Conservation (phyloP, 2,888 invertebrate species). For the Hoplodrina blanda region DNA sequence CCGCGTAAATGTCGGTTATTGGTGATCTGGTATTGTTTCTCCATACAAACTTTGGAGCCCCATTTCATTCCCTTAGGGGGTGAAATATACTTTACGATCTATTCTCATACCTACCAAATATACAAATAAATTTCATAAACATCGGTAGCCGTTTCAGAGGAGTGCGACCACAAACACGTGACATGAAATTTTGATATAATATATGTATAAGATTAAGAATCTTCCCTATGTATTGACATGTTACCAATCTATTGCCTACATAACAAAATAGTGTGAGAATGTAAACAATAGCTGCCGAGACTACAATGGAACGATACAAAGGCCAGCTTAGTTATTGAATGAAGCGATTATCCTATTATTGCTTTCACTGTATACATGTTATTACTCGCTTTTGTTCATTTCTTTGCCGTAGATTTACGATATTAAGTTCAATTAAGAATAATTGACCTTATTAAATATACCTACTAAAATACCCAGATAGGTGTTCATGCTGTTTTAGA, state of each 20-base stretch:
- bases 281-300: constrained; percentile 20
- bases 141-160: too few relatives aligned
- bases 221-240: constrained; percentile 8
- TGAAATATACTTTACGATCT: too few relatives aligned
- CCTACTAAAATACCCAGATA: not conserved
- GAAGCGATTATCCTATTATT: constrained; percentile 17
- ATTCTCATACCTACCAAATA: too few relatives aligned
- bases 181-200: too few relatives aligned
- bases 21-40: too few relatives aligned
- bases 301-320: constrained; percentile 19
- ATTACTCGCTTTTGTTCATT: not conserved
- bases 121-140: too few relatives aligned
- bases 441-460: not conserved
- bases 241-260: constrained; percentile 6
- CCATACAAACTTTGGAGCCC: too few relatives aligned
- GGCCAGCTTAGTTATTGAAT: constrained; percentile 22
- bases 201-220: not conserved
- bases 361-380: not conserved
- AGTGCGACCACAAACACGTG: too few relatives aligned
- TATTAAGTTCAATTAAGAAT: not conserved
- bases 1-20: too few relatives aligned
- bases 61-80: too few relatives aligned
- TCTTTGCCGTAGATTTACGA: not conserved
- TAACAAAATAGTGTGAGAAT: not conserved
- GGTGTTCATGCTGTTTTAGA: not conserved